Percentiles rank a stretch among this genome's conserved stretches.
Conservation (phyloP, 1,140 invertebrate genomes). For the Heliconius eleuchia region DNA sequence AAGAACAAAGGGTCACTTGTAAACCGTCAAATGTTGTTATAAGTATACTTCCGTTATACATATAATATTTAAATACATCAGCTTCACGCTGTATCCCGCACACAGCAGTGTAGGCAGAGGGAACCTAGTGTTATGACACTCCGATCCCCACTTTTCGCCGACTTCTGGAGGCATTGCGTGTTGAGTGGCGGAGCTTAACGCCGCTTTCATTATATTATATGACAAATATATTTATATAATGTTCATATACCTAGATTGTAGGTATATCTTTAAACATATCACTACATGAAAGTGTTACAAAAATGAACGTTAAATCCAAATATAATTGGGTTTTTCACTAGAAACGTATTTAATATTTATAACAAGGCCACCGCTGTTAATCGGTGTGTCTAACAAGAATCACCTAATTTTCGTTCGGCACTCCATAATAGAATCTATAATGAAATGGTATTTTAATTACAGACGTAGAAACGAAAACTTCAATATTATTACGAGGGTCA, state of each 20-base stretch:
- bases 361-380: slow-evolving; percentile 12
- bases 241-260: no score
- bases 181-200: no score
- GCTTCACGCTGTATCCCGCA: no score
- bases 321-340: background rate
- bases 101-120: no score
- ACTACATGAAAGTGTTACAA: background rate
- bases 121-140: no score
- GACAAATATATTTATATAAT: background rate
- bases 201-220: no score
- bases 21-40: background rate
- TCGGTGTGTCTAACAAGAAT: slow-evolving; percentile 25
- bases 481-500: slow-evolving; percentile 65
- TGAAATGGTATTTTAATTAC: slow-evolving; percentile 72
- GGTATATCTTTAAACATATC: no score
- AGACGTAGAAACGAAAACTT: slow-evolving; percentile 63
- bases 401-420: slow-evolving; percentile 62
- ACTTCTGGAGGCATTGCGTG: no score
- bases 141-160: no score
- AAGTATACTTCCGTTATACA: background rate
- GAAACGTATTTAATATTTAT: background rate
- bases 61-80: background rate
- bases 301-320: background rate
- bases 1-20: slow-evolving; percentile 55
- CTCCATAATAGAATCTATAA: slow-evolving; percentile 56